Conservation (phyloP, 2,797 vertebrate species). For the Tinamus major region DNA sequence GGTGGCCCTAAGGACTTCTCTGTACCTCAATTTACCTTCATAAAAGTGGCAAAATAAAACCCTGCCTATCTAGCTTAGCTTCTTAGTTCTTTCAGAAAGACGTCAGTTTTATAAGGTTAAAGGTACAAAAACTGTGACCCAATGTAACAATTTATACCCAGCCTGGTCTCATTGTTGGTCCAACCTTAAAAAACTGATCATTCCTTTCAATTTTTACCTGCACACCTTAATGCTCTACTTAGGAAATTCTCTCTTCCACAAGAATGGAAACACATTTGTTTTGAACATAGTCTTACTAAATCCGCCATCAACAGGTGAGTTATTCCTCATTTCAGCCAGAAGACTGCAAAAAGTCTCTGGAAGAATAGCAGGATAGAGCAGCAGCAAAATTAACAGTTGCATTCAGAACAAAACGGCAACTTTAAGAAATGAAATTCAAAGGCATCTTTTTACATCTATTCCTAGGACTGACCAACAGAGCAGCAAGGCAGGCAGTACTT, state of each 20-base stretch:
- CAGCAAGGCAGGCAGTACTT: slow-evolving; percentile 43
- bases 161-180: neutral
- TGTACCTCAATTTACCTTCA: neutral
- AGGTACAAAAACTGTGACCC: neutral
- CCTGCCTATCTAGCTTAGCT: neutral
- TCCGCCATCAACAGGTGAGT: neutral
- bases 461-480: slow-evolving; percentile 17
- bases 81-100: neutral
- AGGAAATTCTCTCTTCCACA: neutral
- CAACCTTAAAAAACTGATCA: neutral
- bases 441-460: slow-evolving; percentile 11
- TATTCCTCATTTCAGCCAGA: neutral
- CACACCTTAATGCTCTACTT: fast-evolving
- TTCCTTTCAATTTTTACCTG: neutral
- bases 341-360: neutral
- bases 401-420: neutral
- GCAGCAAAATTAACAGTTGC: neutral
- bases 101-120: neutral
- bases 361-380: neutral
- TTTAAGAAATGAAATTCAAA: neutral
- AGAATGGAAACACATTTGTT: neutral
- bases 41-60: neutral
- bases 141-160: neutral
- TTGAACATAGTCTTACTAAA: neutral
- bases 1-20: neutral